Base-by-base conservation (phyloP, 2,888 invertebrate genomes). In the Troides aeacus region DNA sequence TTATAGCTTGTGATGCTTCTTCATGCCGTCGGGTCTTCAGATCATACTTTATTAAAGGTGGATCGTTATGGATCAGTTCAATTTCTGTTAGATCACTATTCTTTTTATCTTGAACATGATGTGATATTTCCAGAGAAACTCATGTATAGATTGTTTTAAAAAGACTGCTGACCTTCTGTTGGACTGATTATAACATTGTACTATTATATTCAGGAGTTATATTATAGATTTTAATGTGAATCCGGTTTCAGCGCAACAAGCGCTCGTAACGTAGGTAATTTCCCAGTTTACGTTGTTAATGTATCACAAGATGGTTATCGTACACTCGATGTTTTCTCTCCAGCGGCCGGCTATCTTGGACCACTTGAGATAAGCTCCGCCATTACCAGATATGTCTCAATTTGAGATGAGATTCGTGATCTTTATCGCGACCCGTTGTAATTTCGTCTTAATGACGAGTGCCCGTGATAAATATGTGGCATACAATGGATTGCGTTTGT, bases 331-430 rank as follows among this genome's bases (percentile, higher is more conserved):
- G 71, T 71, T 23, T 57, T 68, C 71, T 75, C 72, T 63, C 66
- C 71, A 69, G 70, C 63, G 73, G 71, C 70, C 75, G 74, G 72
- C 65, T 73, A 77, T 78, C 77, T 76, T 71, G 64, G 61, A 67
- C 63, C 75, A 75, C 77, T 78, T 50, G 72, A 78, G 77, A 78
- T 78, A 74, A 62, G 17, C 59, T 5, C 8, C 64, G 64, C 64
- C 70, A 74, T 76, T 74, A 73, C 63, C 53, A 71, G 76, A 78
- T 76, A 74, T 74, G 69, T 74, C 73, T 74, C 72, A 74, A 74
- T 71, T 53, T 62, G 64, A 76, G 74, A 76, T 75, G 74, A 76
- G 72, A 73, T 72, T 70, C 67, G 63, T 66, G 69, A 72, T 69
- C 23, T 68, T 72, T 72, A 71, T 68, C 70, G 69, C 71, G 56